Evolutionary conservation across 1,140 invertebrate species (phyloP), one percentile per base, ranked within the genome.

Genomic region (Pseudomyrmex sp.): DNA sequence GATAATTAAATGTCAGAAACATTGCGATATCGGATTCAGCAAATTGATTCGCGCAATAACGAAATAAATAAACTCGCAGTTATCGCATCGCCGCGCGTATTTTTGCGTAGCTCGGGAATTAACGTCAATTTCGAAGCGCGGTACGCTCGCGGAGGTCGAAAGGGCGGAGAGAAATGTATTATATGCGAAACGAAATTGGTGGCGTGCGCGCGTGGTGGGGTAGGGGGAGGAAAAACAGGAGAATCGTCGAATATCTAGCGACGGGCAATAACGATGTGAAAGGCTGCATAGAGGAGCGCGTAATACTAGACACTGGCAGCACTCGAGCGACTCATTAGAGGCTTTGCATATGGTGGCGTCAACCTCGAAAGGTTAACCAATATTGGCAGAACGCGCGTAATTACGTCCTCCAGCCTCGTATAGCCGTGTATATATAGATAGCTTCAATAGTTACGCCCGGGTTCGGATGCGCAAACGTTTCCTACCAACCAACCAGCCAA

Each of bases 351-450:
- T 93, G 92, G 92, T 91, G 91, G 91, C 92, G 92, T 92, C 92
- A 93, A 93, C 92, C 93, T 94, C 93, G 92, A 94, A 94, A 94
- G 94, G 93, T 94, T 93, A 93, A 93, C 93, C 93, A 94, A 94
- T 94, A 94, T 94, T 94, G 92, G 93, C 92, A 92, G 92, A 94
- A 93, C 91, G 89, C 90, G 90, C 92, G 92, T 94, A 94, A 94
- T 94, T 94, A 92, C 93, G 91, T 92, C 90, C 89, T 88, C 88
- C 88, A 86, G 61, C 66, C 85, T 89, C 66, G 82, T 89, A 89
- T 80, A 79, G 73, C 61, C 74, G 50, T 82, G 80, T 84, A 66
- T 86, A 79, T 73, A 63, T 50, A 77, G 46, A 69, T 86, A 86
- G 86, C 89, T 85, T 63, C 85, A 85, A 90, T 90, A 90, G 89